These are phyloP conservation scores for Danionella dracula DNA, from an alignment of 2,797 vertebrate species.

Conservation along the genomic window DNA sequence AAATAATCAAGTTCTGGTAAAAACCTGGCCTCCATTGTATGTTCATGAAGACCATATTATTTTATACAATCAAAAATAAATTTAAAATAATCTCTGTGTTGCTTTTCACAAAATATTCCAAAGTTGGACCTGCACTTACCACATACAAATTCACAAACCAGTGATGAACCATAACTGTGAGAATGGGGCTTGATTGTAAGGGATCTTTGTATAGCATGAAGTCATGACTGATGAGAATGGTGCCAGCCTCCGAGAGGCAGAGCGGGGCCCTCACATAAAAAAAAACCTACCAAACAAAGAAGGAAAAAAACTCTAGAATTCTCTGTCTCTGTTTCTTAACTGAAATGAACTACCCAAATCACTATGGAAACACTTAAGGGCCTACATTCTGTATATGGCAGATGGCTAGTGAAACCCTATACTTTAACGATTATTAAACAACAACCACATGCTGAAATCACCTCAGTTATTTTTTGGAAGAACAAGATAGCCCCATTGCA, in stretches of 20 bases:
- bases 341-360: slow-evolving; percentile 3
- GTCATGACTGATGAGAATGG: slow-evolving; percentile 23
- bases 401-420: slow-evolving; percentile 4
- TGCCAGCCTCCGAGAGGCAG: slow-evolving; percentile 18
- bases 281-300: neutral
- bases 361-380: neutral
- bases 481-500: slow-evolving; percentile 9
- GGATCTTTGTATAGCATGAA: slow-evolving; percentile 43
- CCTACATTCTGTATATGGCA: slow-evolving; percentile 3
- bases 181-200: slow-evolving; percentile 32
- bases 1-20: no score
- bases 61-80: no score
- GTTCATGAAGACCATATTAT: no score
- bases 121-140: slow-evolving; percentile 21
- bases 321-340: neutral
- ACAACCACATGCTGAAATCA: slow-evolving; percentile 7
- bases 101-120: slow-evolving; percentile 15
- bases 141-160: neutral
- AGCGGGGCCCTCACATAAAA: slow-evolving; percentile 7
- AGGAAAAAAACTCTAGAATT: neutral
- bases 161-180: neutral
- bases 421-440: slow-evolving; percentile 18
- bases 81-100: no score
- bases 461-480: slow-evolving; percentile 3
- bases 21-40: no score